A percentile compares a stretch with the other conserved stretches of the same genome.
These are phyloP conservation scores for Todus mexicanus DNA, from an alignment of 2,797 vertebrate species.

Conservation along the genomic window DNA sequence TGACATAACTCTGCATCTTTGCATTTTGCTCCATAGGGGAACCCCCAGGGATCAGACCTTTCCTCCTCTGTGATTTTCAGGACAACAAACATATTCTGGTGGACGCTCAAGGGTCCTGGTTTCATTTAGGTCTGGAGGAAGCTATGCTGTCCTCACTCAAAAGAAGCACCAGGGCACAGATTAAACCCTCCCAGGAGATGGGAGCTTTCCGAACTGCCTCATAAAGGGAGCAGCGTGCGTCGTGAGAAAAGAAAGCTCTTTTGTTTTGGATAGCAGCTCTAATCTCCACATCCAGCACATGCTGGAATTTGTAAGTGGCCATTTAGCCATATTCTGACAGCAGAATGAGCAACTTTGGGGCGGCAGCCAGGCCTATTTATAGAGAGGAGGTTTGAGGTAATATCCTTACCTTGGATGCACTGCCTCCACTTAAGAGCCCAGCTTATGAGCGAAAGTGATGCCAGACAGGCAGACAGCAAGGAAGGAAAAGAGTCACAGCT, in stretches of 20 bases:
- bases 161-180: conserved; percentile 5
- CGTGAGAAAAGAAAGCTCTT: conserved; percentile 39
- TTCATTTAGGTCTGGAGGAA: background rate
- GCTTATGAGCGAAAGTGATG: conserved; percentile 37
- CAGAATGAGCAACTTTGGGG: conserved; percentile 26
- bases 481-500: conserved; percentile 35
- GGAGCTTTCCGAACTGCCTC: conserved; percentile 39
- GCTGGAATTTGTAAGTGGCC: conserved; percentile 44
- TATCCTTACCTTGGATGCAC: conserved; percentile 58
- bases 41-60: background rate
- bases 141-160: background rate
- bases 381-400: conserved; percentile 58
- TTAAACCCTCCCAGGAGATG: background rate
- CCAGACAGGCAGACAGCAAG: conserved; percentile 25
- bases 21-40: background rate
- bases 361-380: conserved; percentile 60
- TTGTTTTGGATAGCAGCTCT: conserved; percentile 55
- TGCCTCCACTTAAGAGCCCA: conserved; percentile 29
- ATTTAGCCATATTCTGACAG: conserved; percentile 62
- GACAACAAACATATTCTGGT: background rate
- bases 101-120: background rate
- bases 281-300: conserved; percentile 63
- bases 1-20: background rate
- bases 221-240: background rate
- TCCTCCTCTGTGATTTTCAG: background rate